Evolutionary conservation across 2,797 vertebrate genomes (phyloP), one percentile per base, ranked within the genome.

Genomic region (Ambastaia sidthimunki): DNA sequence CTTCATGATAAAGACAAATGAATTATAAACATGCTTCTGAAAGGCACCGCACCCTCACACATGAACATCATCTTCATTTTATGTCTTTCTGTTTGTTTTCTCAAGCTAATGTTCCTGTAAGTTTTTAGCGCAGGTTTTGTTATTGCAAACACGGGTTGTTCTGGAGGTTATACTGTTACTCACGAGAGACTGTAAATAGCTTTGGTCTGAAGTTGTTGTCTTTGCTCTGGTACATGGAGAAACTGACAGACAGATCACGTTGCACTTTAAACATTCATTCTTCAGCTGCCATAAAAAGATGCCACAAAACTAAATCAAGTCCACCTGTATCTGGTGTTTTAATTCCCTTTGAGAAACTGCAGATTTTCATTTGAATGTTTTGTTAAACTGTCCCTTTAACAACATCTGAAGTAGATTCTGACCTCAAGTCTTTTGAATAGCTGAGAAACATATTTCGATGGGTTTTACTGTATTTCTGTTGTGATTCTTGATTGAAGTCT

Each of bases 161-260:
- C 80, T 82, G 81, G 80, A 80, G n/a, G n/a, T n/a, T 31, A 31
- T 31, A 82, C 81, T 74, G 83, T 87, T 89, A 88, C 83, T 86
- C 78, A 76, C 76, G 80, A 75, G 57, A 2, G 83, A 68, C 88
- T 92, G 88, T 89, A 85, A 87, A 89, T 91, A 91, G 86, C 78
- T 60, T 79, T 75, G 86, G 74, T 81, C 82, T 68, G 65, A 83
- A 85, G 85, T 78, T 50, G 60, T n/a, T 68, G 44, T 73, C 74
- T 66, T 63, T 76, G 71, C 76, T 41, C 63, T 52, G 28, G 48
- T 47, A 23, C 10, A 11, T 10, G 19, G 78, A 78, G 71, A 85
- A 78, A 78, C 80, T 82, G 82, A 88, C 83, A 85, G 85, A 54
- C 85, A 74, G 82, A 68, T 77, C 74, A 69, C 65, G 12, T 77